phyloP scores from a whole-genome alignment of 2,888 invertebrate species.

The Acrobasis consociella region DNA sequence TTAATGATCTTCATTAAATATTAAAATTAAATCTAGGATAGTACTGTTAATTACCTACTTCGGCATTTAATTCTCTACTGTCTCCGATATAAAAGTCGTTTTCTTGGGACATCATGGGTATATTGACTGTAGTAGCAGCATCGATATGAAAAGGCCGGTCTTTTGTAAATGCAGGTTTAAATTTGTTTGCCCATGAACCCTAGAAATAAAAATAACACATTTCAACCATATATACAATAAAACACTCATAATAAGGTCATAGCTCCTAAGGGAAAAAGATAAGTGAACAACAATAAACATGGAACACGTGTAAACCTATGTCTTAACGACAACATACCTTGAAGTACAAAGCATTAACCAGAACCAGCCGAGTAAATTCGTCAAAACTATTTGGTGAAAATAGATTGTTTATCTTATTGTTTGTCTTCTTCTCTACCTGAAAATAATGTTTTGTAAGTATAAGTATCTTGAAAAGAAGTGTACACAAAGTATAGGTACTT shows the following conservation, averaged over 20 bases:
- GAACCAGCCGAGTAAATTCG: slow-evolving; percentile 84
- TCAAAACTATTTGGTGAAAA: slow-evolving; percentile 83
- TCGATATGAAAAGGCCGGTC: slow-evolving; percentile 85
- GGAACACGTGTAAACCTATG: too few relatives aligned
- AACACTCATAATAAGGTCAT: too few relatives aligned
- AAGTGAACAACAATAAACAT: too few relatives aligned
- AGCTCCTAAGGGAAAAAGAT: too few relatives aligned
- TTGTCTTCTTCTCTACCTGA: slow-evolving; percentile 87
- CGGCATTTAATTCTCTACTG: slow-evolving; percentile 56
- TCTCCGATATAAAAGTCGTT: slow-evolving; percentile 68
- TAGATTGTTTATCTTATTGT: slow-evolving; percentile 90
- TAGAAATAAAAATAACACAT: slow-evolving; percentile 35
- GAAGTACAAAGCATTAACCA: slow-evolving; percentile 94
- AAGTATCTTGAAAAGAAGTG: too few relatives aligned
- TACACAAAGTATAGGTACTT: too few relatives aligned
- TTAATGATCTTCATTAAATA: too few relatives aligned
- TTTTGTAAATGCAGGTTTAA: slow-evolving; percentile 81
- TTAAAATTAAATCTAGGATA: too few relatives aligned
- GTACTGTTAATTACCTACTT: slow-evolving; percentile 59
- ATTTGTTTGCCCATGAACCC: slow-evolving; percentile 88
- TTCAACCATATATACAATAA: too few relatives aligned
- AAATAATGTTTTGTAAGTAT: slow-evolving; percentile 16
- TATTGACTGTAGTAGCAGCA: slow-evolving; percentile 76
- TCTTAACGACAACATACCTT: slow-evolving; percentile 73
- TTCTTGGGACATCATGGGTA: slow-evolving; percentile 88